Evolutionary conservation across 2,797 vertebrate species (phyloP), one percentile per base, ranked within the genome.

Genomic region (Ataeniobius toweri): DNA sequence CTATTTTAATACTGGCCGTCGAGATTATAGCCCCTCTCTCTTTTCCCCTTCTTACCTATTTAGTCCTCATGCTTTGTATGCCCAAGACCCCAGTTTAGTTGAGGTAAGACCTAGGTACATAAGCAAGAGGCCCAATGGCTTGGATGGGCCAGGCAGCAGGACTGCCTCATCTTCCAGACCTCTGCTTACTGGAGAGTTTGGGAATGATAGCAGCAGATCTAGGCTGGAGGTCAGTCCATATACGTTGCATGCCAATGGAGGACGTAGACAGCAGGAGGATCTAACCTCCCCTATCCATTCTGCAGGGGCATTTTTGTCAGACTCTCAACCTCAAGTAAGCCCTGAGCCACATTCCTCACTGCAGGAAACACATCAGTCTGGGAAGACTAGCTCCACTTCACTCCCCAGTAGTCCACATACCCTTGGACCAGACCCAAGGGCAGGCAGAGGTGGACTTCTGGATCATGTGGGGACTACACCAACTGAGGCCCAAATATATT

Each of bases 401-500:
- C 88, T 92, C 63, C 84, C 93, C 78, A 78, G 79, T 68, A 91
- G 90, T 78, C 84, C 88, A 81, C 90, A 91, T 69, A 75, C 85
- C 22, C 89, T 93, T n/a, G 89, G 89, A 79, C 87, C 89, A 67
- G 95, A 96, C 18, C 74, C 89, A 73, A 90, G 92, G 81, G 77
- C 83, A 28, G 86, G 89, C 77, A 93, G 94, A 87, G 89, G 86
- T 80, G 90, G 87, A 28, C 75, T 89, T 31, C 70, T 93, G 83
- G 94, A 96, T 75, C 81, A 91, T 71, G 58, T 90, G 36, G 88
- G 89, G 73, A 74, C 81, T 69, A 90, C 93, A 74, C 83, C 92
- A 76, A 82, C 94, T 65, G 94, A 95, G 81, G 94, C 95, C 80
- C 95, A 96, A 80, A 94, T 96, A 76, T 95, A 95, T 85, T 96